Evolutionary conservation across 2,113 vertebrate genomes (phyloP), one percentile per base, ranked within the genome.

Genomic region (Epinephelus fuscoguttatus): DNA sequence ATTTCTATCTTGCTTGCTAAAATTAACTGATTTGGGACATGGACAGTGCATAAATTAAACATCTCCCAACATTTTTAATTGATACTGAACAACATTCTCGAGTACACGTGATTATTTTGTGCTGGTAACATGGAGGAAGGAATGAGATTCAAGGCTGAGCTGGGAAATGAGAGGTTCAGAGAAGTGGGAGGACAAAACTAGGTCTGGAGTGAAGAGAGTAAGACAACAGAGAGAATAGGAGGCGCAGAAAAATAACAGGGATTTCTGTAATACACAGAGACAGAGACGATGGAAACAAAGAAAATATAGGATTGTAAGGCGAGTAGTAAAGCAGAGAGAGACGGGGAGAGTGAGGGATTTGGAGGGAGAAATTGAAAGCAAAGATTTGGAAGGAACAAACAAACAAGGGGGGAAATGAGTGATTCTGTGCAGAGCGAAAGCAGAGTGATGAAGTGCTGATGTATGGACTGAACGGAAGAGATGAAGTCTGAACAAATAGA

Each of bases 401-500:
- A 82, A 81, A 86, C 42, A 75, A 67, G n/a, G 18, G 7, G 55
- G 49, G 69, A 72, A 53, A 53, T 57, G 50, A 78, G 30, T 6
- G 18, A 68, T 57, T 78, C 4, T 66, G 59, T 71, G 55, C 40
- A 25, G 56, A 81, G 33, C 73, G 63, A 59, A 70, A 50, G 79
- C 45, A 53, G 45, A 82, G 45, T 56, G 70, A 79, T 76, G 40
- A 72, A 81, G 70, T 61, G 52, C 57, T 87, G 74, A 70, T 75
- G 45, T 40, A 63, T 70, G 45, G 25, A 75, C 68, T 61, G 25
- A 84, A 18, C 0, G 2, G 60, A 88, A 50, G 52, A 59, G 47
- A 77, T 78, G 79, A 82, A 67, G 57, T 84, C 59, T 71, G 61
- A 74, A 66, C 56, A 61, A 73, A 75, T 81, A 10, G 14, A 76